Base-by-base conservation (phyloP, 2,797 vertebrate genomes). In the Acanthiza pusilla region DNA sequence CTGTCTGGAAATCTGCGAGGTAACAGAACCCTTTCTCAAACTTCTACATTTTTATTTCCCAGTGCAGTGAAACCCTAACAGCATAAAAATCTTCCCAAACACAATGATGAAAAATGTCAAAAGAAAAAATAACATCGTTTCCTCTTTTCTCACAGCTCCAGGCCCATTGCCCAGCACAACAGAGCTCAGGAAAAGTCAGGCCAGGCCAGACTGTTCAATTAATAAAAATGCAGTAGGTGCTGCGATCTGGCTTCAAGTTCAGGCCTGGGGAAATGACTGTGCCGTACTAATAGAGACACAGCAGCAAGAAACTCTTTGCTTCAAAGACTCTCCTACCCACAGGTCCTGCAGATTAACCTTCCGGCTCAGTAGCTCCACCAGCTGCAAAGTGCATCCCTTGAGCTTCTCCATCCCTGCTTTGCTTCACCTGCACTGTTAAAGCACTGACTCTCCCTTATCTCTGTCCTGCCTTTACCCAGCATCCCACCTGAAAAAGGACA, bases 31-130 rank as follows among this genome's bases (percentile, higher is more conserved):
- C 47, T 42, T 88, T 77, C 85, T 94, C 67, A 81, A 90, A 45
- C 57, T 53, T 60, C 43, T 85, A 78, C 47, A 26, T 71, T 87
- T 93, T 76, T 80, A 93, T 92, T 95, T 96, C 77, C 67, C 74
- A 63, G 42, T 16, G 40, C 45, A 47, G 30, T 42, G 43, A 84
- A 80, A 90, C n/a, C 18, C 62, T 65, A 88, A 63, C 70, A 90
- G 77, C 67, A 60, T 16, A 91, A 95, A 97, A 86, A 72, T 66
- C 36, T 73, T 63, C 36, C 62, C 85, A 92, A 92, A 50, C 17
- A 43, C 29, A 76, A 27, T 4, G 9, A 20, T 81, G 76, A 75
- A 93, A 96, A 95, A 78, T 6, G 30, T 93, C 91, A 91, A 60
- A 85, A 78, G n/a, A 13, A 88, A 77, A 83, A 94, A 75, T 27